Evolutionary conservation across 2,113 vertebrate genomes (phyloP).

Genomic region (Aldabrachelys gigantea): DNA sequence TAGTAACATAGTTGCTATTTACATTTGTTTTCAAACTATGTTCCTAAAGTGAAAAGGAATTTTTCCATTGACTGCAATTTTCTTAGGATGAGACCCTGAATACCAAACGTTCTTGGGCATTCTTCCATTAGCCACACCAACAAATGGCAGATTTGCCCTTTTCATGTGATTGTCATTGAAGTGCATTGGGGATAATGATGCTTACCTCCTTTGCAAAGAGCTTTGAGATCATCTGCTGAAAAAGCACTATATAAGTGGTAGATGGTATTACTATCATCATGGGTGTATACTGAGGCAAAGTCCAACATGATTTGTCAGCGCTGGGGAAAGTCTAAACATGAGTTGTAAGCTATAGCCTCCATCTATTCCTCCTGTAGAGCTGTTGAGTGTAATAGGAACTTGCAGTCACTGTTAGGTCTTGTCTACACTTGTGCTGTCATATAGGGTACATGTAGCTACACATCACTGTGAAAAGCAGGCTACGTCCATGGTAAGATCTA

Average conservation of each 20-base stretch:
- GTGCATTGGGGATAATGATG: background rate
- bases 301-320: background rate
- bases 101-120: background rate
- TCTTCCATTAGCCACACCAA: background rate
- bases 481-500: too few species aligned
- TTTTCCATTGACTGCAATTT: background rate
- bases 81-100: background rate
- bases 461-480: too few species aligned
- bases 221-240: background rate
- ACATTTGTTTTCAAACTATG: background rate
- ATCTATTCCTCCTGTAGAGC: background rate
- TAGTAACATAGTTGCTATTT: background rate
- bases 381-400: fast-evolving
- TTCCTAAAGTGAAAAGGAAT: background rate
- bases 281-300: background rate
- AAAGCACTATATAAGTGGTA: background rate
- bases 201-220: background rate
- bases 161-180: background rate
- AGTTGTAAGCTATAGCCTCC: background rate
- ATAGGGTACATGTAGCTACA: too few species aligned
- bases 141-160: background rate
- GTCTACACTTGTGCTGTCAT: too few species aligned
- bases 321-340: background rate
- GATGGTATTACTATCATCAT: background rate
- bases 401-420: fast-evolving